Conservation (phyloP, 2,113 vertebrate genomes). For the Galeopterus variegatus region DNA sequence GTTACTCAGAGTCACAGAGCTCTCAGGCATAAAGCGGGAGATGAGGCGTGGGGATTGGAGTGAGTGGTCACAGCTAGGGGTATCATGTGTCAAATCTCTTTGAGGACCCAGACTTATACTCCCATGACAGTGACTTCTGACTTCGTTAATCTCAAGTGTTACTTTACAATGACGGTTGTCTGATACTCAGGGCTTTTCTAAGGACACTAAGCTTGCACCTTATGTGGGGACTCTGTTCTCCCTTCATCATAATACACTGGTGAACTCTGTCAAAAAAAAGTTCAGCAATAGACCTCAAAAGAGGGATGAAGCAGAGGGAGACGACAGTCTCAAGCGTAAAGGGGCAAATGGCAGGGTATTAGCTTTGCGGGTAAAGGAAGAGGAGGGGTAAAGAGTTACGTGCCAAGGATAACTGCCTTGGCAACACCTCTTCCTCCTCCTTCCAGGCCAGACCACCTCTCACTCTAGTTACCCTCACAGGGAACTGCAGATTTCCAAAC, state of each 20-base stretch:
- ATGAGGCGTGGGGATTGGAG: not conserved
- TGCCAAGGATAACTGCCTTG: not conserved
- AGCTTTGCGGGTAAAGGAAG: not conserved
- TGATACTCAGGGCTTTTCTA: not conserved
- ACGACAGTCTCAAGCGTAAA: not conserved
- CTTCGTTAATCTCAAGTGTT: not conserved
- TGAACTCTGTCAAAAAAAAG: constrained; percentile 31
- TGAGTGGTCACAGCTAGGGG: not conserved
- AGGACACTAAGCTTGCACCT: not conserved
- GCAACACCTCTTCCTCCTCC: not conserved
- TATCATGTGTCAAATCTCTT: not conserved
- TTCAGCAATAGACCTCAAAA: not conserved
- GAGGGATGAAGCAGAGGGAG: not conserved
- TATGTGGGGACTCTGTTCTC: not conserved
- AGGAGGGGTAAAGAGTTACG: not conserved
- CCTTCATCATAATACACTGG: not conserved
- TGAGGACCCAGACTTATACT: not conserved
- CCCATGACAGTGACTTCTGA: not conserved
- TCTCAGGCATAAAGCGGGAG: not conserved
- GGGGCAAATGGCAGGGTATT: not conserved
- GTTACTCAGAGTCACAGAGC: not conserved
- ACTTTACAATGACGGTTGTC: not conserved
- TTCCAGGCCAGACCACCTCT: not conserved
- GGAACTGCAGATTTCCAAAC: not conserved
- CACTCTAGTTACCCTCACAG: not conserved